A percentile compares a stretch with the other conserved stretches of the same genome.
phyloP scores from a whole-genome alignment of 2,113 vertebrate species.

The Daboia siamensis region DNA sequence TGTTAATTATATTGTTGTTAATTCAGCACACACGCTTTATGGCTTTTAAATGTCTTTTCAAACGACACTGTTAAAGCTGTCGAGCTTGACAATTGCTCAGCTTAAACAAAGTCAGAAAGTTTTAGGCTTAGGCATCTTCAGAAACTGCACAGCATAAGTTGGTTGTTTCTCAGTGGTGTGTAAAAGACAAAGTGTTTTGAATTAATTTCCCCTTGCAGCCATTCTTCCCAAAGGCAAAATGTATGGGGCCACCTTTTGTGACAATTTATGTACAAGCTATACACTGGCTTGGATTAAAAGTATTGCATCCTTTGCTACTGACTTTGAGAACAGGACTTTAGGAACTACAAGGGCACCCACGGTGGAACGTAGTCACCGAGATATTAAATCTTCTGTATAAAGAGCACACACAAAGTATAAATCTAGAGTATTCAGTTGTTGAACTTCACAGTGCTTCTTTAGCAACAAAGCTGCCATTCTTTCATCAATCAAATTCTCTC shows the following conservation, averaged over 20 bases:
- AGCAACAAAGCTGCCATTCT: not conserved
- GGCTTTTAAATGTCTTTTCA: not conserved
- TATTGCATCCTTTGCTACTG: not conserved
- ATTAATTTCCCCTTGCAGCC: not conserved
- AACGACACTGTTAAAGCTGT: not conserved
- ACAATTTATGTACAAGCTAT: not conserved
- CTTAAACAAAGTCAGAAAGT: not conserved
- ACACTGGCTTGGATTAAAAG: not conserved
- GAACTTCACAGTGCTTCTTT: not conserved
- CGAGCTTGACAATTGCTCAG: not conserved
- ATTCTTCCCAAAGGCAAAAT: not conserved
- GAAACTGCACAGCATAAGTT: not conserved
- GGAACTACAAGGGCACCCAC: too few relatives aligned
- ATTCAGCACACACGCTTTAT: not conserved
- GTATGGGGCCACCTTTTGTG: not conserved
- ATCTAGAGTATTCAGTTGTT: not conserved
- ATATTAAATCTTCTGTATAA: not conserved
- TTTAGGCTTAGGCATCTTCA: not conserved
- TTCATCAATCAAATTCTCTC: not conserved
- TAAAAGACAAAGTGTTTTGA: not conserved
- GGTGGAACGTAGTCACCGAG: not conserved
- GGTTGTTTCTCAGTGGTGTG: not conserved
- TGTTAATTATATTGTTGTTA: constrained; percentile 15
- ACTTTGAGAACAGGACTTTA: not conserved
- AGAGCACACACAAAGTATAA: not conserved